phyloP scores from a whole-genome alignment of 2,888 invertebrate species.

The Mimumesa dahlbomi region DNA sequence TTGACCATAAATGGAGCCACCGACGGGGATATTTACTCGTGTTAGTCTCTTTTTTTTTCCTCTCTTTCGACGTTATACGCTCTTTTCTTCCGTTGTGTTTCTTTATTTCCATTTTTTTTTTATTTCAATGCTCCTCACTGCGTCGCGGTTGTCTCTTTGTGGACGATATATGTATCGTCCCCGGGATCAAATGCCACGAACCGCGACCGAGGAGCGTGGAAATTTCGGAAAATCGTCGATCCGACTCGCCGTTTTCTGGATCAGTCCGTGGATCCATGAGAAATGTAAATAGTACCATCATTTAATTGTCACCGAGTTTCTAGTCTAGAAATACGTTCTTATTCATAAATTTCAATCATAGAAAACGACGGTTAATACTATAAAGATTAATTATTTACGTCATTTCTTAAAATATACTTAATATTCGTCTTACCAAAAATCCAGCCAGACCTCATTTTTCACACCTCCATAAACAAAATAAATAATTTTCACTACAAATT shows the following conservation, averaged over 20 bases:
- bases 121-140: constrained; percentile 26
- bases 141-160: constrained; percentile 14
- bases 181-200: constrained; percentile 70
- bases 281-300: constrained; percentile 27
- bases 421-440: no score
- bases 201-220: constrained; percentile 72
- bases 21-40: constrained; percentile 62
- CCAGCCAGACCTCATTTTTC: no score
- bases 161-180: constrained; percentile 70
- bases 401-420: no score
- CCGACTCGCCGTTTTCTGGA: constrained; percentile 26
- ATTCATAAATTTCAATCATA: no score
- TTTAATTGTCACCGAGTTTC: no score
- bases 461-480: no score
- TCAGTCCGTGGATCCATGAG: constrained; percentile 17
- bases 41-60: constrained; percentile 41
- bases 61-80: constrained; percentile 9
- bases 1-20: constrained; percentile 72
- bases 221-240: constrained; percentile 65
- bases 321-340: no score
- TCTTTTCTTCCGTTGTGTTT: constrained; percentile 35
- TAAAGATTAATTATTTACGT: no score
- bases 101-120: constrained; percentile 11
- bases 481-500: no score
- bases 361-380: no score